Conservation (phyloP, 2,888 invertebrate species). For the Leptogaster cylindrica region DNA sequence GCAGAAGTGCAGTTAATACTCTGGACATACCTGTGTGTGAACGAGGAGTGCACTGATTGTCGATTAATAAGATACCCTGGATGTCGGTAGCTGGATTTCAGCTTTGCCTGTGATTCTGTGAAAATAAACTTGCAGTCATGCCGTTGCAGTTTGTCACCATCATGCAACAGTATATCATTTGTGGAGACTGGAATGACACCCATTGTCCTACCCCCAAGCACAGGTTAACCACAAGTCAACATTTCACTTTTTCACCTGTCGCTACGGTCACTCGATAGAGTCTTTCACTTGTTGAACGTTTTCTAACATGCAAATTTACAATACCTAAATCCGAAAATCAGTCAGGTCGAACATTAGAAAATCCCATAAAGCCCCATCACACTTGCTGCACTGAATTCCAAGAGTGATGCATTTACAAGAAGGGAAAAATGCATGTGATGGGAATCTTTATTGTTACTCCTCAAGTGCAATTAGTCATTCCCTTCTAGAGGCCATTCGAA, state of each 20-base stretch:
- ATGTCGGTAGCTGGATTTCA: too few species aligned
- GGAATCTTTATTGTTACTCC: neutral
- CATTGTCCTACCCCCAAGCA: too few species aligned
- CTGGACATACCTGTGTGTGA: too few species aligned
- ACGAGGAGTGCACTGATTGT: too few species aligned
- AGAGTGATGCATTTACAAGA: neutral
- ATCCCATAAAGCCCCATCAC: neutral
- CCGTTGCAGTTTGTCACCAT: too few species aligned
- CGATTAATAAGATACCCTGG: too few species aligned
- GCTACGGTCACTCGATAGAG: neutral
- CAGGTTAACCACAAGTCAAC: too few species aligned
- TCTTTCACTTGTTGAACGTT: constrained; percentile 8
- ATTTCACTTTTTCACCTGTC: neutral
- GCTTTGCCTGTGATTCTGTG: too few species aligned
- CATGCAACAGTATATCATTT: too few species aligned
- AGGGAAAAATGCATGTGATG: constrained; percentile 11
- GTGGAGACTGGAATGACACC: too few species aligned
- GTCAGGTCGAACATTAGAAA: constrained; percentile 20
- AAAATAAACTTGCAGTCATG: too few species aligned
- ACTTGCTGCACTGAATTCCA: constrained; percentile 21
- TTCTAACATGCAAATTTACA: constrained; percentile 12
- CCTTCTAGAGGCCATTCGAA: constrained; percentile 19
- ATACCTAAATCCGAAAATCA: constrained; percentile 24
- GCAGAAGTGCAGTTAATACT: too few species aligned
- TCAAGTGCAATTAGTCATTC: constrained; percentile 35